Base-by-base conservation (phyloP, 2,888 invertebrate genomes). In the Heliconius cydno region DNA sequence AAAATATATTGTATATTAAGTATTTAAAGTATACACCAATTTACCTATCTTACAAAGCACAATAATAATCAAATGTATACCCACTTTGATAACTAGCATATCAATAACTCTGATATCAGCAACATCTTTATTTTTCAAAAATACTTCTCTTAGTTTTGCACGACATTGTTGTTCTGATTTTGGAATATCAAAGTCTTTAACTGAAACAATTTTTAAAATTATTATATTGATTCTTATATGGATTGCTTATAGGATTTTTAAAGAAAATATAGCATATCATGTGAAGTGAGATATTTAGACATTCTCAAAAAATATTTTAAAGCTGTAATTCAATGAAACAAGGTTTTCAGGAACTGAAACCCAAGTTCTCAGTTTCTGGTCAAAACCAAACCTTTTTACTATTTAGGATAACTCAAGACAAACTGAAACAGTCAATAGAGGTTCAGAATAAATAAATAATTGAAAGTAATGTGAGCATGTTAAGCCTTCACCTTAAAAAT, bases 41-140 rank as follows among this genome's bases (percentile, higher is more conserved):
- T 25, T 25, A 28, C 13, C 13, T 63, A n/a, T 12, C 4, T 63
- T 28, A 63, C 25, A 63, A 5, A 10, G 3, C 60, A 60, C n/a
- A 12, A 22, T n/a, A n/a, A 60, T n/a, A n/a, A 60, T 41, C 10
- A 68, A 25, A 25, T 41, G 1, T 77, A 52, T 41, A n/a, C 77
- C 83, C 87, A 98, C 99, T 97, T 98, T 99, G 80, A 98, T 97
- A 70, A 99, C 97, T 80, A 99, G 95, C 96, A 98, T 96, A 92
- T 99, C 99, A 88, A 99, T 98, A 57, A 98, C 96, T 88, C 99
- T 96, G 81, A 99, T 95, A 92, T 99, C 99, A 70, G 96, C 96
- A 0, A 99, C 96, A 91, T 97, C 89, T 87, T 96, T 96, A 90
- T 99, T 96, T 87, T 97, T 97, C 74, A 95, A 77, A 88, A 99